Evolutionary conservation across 2,113 vertebrate species (phyloP).

Genomic region (Eonycteris spelaea): DNA sequence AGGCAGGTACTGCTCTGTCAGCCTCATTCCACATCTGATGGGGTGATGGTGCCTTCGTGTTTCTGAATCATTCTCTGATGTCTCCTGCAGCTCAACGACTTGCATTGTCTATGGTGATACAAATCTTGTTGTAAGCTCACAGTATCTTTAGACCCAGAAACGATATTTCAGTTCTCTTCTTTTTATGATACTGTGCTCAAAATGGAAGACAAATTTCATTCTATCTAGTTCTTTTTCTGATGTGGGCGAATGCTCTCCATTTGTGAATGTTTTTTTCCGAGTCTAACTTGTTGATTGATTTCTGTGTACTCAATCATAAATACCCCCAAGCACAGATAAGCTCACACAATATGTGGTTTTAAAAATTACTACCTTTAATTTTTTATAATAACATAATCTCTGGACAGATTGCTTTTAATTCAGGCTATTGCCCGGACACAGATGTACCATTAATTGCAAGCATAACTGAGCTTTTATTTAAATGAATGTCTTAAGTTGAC

Average conservation of each 20-base stretch:
- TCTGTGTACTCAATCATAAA: constrained; percentile 20
- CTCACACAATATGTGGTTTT: constrained; percentile 72
- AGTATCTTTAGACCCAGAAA: background rate
- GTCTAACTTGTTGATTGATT: constrained; percentile 56
- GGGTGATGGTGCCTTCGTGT: background rate
- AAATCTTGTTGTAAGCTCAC: background rate
- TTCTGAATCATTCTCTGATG: background rate
- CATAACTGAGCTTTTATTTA: constrained; percentile 89
- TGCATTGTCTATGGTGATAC: background rate
- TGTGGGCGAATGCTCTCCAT: background rate
- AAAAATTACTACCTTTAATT: constrained; percentile 58
- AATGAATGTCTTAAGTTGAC: constrained; percentile 86
- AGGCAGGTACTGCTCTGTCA: rapidly evolving
- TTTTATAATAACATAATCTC: constrained; percentile 84
- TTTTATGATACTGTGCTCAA: background rate
- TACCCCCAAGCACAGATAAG: constrained; percentile 61
- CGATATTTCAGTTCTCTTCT: background rate
- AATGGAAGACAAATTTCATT: background rate
- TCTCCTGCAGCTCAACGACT: background rate
- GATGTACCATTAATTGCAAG: constrained; percentile 84
- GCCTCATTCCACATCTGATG: background rate
- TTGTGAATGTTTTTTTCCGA: background rate
- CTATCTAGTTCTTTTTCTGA: background rate
- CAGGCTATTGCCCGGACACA: constrained; percentile 83
- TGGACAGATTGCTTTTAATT: constrained; percentile 90